Evolutionary conservation across 2,797 vertebrate species (phyloP).

Genomic region (Anas bernieri): DNA sequence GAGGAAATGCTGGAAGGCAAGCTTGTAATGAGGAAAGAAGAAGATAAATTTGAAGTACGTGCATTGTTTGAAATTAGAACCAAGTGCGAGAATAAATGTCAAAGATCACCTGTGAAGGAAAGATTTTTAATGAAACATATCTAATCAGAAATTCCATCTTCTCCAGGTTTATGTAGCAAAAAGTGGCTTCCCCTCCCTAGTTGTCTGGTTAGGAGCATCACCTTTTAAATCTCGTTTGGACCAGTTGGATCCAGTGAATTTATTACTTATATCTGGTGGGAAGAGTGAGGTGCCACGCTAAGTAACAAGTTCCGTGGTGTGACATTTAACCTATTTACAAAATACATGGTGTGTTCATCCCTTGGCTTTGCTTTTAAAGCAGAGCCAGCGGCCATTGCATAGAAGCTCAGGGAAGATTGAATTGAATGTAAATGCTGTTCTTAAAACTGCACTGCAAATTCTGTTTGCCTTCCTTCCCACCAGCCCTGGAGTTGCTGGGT

Average conservation of each 20-base stretch:
- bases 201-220: not conserved
- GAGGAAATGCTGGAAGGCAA: not conserved
- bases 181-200: not conserved
- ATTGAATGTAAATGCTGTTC: not conserved
- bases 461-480: not conserved
- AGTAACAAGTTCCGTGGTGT: not conserved
- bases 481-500: not conserved
- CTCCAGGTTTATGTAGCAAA: not conserved
- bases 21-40: not conserved
- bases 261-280: not conserved
- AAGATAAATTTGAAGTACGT: not conserved
- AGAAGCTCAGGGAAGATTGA: conserved; percentile 6
- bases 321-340: conserved; percentile 9
- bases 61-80: not conserved
- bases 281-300: not conserved
- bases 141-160: not conserved
- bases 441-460: not conserved
- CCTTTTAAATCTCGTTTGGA: not conserved
- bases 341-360: not conserved
- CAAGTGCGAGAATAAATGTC: not conserved
- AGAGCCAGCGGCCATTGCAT: not conserved
- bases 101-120: not conserved
- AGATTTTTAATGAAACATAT: not conserved
- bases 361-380: not conserved
- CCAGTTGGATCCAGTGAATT: not conserved